phyloP scores from a whole-genome alignment of 1,140 invertebrate species.

The Plutomurus gul region DNA sequence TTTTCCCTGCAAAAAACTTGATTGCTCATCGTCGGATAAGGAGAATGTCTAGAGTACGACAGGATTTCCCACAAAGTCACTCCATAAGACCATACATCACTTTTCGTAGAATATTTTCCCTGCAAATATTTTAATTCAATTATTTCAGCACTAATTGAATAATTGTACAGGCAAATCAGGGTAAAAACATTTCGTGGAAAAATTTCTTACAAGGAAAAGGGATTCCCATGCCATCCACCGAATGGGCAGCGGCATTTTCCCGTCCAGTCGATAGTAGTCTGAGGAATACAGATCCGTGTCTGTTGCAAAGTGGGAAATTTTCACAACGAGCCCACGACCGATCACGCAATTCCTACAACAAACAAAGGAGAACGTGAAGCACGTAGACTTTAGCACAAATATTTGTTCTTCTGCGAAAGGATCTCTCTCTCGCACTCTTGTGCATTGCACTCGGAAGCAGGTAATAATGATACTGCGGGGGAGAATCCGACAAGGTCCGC shows the following conservation, averaged over 20 bases:
- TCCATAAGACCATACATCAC: slow-evolving; percentile 77
- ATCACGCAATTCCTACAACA: slow-evolving; percentile 79
- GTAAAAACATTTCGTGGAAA: too few species aligned
- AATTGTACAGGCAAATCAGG: too few species aligned
- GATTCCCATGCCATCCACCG: slow-evolving; percentile 83
- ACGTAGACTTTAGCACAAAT: neutral
- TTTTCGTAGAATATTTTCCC: slow-evolving; percentile 71
- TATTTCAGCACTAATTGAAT: neutral
- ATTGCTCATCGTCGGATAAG: slow-evolving; percentile 73
- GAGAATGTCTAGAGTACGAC: slow-evolving; percentile 67
- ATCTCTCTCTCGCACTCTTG: neutral
- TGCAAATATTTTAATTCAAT: slow-evolving; percentile 61
- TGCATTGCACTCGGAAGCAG: neutral
- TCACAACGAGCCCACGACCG: slow-evolving; percentile 80
- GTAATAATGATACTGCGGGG: neutral
- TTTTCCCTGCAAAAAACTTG: slow-evolving; percentile 58
- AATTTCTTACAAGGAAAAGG: slow-evolving; percentile 74
- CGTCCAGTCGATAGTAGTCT: slow-evolving; percentile 84
- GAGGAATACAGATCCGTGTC: slow-evolving; percentile 81
- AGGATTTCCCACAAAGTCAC: slow-evolving; percentile 78
- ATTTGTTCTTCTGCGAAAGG: neutral
- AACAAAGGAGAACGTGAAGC: neutral
- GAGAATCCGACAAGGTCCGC: neutral
- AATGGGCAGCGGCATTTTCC: slow-evolving; percentile 76
- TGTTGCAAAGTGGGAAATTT: slow-evolving; percentile 90